Evolutionary conservation across 2,113 vertebrate genomes (phyloP), one percentile per base, ranked within the genome.

Genomic region (Acanthochromis polyacanthus): DNA sequence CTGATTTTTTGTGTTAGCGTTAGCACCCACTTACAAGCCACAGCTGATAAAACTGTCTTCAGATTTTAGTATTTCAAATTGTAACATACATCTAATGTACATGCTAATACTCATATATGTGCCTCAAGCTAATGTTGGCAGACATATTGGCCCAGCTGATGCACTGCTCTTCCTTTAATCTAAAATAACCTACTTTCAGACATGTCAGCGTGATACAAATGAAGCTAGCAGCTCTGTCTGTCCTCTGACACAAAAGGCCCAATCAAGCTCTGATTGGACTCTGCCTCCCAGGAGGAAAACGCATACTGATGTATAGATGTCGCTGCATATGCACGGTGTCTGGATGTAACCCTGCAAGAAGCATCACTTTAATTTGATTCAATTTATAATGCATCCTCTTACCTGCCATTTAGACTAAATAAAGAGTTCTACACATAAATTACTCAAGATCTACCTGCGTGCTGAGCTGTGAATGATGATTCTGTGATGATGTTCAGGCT

Each of bases 261-360:
- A 73, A 81, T 75, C 69, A 62, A 70, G 65, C 78, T 60, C 69
- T 67, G 56, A 84, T 51, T 71, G 65, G 43, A 61, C 66, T 16
- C 56, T 36, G 45, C 58, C 63, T 69, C 58, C 40, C 6, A 1
- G 50, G 64, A 32, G 30, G 53, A 62, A 84, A 53, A 73, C 36
- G 38, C 58, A 55, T 8, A 25, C n/a, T 25, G 61, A 60, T 19
- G 38, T 70, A 76, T 58, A 53, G 73, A 36, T 43, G n/a, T n/a
- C 16, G n/a, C 51, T 45, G 62, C 40, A 20, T 55, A 52, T 2
- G 57, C 50, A 3, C 5, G 53, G 66, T 5, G 50, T 22, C 46
- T 55, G 22, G 1, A 17, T 36, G 50, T 28, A 22, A 66, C n/a
- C 60, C 48, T 28, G 55, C 12, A 36, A 32, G 30, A 16, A 15